These are phyloP conservation scores for Tachysurus fulvidraco DNA, from an alignment of 2,113 vertebrate species.

Conservation along the genomic window DNA sequence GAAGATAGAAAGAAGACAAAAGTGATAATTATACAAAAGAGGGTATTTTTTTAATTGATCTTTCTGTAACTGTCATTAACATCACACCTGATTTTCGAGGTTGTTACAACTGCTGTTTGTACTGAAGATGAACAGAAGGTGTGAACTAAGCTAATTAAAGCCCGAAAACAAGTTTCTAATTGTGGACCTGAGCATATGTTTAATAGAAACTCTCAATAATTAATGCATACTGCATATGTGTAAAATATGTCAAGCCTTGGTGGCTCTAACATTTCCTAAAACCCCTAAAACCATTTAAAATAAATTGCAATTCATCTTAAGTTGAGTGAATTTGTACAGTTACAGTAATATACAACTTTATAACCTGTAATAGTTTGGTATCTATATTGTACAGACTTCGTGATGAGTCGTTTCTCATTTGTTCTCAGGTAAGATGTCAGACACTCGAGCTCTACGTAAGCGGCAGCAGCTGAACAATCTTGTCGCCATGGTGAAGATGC, in stretches of 20 bases:
- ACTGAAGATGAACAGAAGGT: neutral
- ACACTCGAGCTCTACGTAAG: constrained; percentile 84
- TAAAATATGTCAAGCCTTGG: neutral
- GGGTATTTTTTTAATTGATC: neutral
- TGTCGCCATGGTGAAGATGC: constrained; percentile 79
- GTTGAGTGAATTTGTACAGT: neutral
- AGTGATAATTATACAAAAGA: neutral
- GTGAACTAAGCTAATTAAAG: neutral
- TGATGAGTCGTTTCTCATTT: constrained; percentile 52
- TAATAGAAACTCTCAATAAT: neutral
- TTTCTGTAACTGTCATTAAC: neutral
- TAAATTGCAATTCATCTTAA: neutral
- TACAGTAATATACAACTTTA: neutral
- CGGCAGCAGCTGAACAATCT: constrained; percentile 96
- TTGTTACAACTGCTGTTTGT: neutral
- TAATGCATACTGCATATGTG: neutral
- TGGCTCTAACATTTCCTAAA: neutral
- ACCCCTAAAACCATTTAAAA: too few species aligned
- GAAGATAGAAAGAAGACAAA: neutral
- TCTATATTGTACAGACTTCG: neutral
- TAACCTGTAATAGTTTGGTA: neutral
- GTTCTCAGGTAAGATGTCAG: constrained; percentile 88
- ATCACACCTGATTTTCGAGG: neutral
- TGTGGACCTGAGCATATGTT: neutral
- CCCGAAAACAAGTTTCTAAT: neutral